Conservation (phyloP, 1,140 invertebrate species). For the Zaprionus africanus region DNA sequence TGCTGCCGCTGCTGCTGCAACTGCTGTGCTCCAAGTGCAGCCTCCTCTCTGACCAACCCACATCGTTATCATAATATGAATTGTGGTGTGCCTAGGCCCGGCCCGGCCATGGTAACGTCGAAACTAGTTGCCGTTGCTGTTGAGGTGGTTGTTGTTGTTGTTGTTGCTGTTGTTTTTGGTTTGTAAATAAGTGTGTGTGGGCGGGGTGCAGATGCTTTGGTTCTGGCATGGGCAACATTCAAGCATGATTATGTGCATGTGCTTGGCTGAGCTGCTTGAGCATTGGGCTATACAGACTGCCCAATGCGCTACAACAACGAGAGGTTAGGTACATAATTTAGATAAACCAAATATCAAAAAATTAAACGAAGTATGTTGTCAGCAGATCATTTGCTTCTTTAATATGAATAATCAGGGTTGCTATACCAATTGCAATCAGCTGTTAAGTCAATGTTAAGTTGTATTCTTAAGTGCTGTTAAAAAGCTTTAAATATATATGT, state of each 20-base stretch:
- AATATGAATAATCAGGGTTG: too few relatives aligned
- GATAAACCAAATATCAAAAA: background rate
- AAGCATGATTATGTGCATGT: slow-evolving; percentile 41
- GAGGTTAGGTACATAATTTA: background rate
- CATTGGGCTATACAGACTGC: slow-evolving; percentile 6
- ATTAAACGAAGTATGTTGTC: background rate
- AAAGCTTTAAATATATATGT: too few relatives aligned
- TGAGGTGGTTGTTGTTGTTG: slow-evolving; percentile 1
- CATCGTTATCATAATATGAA: slow-evolving; percentile 81
- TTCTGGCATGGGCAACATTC: slow-evolving; percentile 55
- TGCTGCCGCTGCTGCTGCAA: slow-evolving; percentile 33
- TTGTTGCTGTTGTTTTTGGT: slow-evolving; percentile 11
- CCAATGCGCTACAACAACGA: background rate
- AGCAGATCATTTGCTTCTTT: too few relatives aligned
- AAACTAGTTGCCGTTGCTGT: slow-evolving; percentile 37
- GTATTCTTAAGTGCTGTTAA: too few relatives aligned
- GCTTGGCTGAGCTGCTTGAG: slow-evolving; percentile 39
- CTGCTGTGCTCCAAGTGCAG: slow-evolving; percentile 22
- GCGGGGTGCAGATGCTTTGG: slow-evolving; percentile 17
- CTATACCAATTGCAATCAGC: too few relatives aligned
- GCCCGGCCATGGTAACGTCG: slow-evolving; percentile 33
- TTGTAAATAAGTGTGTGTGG: slow-evolving; percentile 30
- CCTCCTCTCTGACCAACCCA: slow-evolving; percentile 66
- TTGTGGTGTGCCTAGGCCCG: slow-evolving; percentile 43
- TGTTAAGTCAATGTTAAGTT: too few relatives aligned